Conservation (phyloP, 2,888 invertebrate species). For the Euphydryas editha region DNA sequence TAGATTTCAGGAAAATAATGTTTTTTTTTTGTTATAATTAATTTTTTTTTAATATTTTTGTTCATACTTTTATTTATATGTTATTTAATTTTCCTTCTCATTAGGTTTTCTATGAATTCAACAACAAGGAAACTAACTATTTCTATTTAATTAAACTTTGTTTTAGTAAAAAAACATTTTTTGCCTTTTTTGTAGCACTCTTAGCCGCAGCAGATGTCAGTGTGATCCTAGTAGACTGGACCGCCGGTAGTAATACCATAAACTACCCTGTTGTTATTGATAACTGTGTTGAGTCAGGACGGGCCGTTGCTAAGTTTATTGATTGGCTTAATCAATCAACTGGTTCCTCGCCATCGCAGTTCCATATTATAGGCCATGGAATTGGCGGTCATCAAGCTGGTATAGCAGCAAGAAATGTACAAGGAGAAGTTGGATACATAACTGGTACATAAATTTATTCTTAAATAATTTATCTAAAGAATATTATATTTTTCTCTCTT, state of each 20-base stretch:
- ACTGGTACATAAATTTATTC: background rate
- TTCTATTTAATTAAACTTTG: background rate
- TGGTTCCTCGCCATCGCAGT: background rate
- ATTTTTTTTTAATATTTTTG: too few species aligned
- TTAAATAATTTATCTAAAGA: too few species aligned
- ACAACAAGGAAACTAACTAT: background rate
- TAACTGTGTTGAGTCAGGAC: background rate
- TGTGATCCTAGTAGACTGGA: conserved; percentile 5
- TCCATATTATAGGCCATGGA: conserved; percentile 11
- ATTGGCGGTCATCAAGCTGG: conserved; percentile 4
- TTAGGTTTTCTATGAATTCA: too few species aligned
- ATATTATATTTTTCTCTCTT: too few species aligned
- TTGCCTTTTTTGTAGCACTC: background rate
- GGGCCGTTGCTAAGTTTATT: background rate
- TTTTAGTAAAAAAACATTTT: background rate
- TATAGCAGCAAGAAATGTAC: conserved; percentile 1
- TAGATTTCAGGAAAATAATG: too few species aligned
- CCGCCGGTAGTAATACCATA: conserved; percentile 1
- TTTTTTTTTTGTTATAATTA: too few species aligned
- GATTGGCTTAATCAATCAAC: conserved; percentile 8
- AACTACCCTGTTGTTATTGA: background rate
- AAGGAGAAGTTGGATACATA: background rate
- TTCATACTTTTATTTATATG: too few species aligned
- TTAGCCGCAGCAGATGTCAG: background rate
- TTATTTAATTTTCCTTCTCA: too few species aligned